phyloP scores from a whole-genome alignment of 2,113 vertebrate genomes.

The Mormyrus lacerda region DNA sequence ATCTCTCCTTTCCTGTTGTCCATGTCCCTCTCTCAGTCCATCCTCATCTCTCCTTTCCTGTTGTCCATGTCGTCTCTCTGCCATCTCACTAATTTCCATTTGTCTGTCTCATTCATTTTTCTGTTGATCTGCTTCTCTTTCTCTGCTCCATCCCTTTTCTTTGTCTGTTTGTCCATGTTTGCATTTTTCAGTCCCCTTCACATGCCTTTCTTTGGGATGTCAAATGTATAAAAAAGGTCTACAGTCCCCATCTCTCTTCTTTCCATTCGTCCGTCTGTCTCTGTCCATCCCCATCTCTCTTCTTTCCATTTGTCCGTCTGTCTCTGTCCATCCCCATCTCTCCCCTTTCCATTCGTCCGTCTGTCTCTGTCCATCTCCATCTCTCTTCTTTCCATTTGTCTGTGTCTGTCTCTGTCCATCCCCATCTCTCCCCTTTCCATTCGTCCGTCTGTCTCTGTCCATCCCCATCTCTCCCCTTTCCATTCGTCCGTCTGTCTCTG shows the following conservation, averaged over 20 bases:
- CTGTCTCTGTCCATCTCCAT: background rate
- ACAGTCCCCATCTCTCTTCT: background rate
- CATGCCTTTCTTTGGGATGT: background rate
- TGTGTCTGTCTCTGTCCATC: background rate
- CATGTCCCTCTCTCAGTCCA: background rate
- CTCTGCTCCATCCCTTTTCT: background rate
- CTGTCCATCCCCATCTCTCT: background rate
- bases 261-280: background rate
- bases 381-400: background rate
- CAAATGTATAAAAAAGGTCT: background rate
- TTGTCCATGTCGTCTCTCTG: background rate
- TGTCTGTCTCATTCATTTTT: background rate
- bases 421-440: too few species aligned
- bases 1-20: background rate
- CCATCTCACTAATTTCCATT: background rate
- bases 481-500: too few species aligned
- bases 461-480: too few species aligned
- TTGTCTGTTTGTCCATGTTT: background rate
- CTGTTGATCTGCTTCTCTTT: background rate
- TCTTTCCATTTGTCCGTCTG: background rate
- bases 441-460: too few species aligned
- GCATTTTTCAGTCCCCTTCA: background rate
- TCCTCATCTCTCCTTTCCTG: background rate
- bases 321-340: background rate
- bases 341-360: background rate